Conservation (phyloP, 2,888 invertebrate genomes). For the Pseudolycoriella hygida region DNA sequence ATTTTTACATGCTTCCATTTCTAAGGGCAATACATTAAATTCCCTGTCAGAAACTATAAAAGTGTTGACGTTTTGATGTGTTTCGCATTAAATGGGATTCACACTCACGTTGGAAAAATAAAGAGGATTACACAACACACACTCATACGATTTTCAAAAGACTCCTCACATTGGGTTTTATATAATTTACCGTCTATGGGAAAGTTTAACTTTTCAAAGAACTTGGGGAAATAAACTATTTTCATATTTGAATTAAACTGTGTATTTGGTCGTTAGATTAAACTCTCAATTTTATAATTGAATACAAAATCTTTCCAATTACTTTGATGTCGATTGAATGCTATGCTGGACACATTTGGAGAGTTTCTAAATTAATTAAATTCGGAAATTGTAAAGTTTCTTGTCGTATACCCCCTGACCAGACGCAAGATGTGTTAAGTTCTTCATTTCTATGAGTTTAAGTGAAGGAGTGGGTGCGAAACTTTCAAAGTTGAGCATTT, state of each 20-base stretch:
- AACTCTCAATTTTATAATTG: no score
- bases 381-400: background rate
- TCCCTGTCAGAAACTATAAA: background rate
- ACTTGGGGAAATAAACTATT: no score
- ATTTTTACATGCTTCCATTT: background rate
- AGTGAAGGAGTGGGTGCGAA: background rate
- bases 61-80: background rate
- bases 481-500: background rate
- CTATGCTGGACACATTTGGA: background rate
- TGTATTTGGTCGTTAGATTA: no score
- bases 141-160: no score
- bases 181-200: no score
- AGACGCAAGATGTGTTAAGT: background rate
- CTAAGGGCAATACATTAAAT: background rate
- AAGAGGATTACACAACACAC: no score
- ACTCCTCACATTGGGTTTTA: no score
- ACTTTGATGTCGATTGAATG: no score
- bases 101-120: no score
- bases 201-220: no score
- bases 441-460: background rate
- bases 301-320: no score
- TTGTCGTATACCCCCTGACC: background rate
- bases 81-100: background rate
- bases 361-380: background rate
- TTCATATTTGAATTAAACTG: no score